A percentile compares a stretch with the other conserved stretches of the same genome.
Conservation (phyloP, 2,113 vertebrate genomes). For the Gulo gulo region DNA sequence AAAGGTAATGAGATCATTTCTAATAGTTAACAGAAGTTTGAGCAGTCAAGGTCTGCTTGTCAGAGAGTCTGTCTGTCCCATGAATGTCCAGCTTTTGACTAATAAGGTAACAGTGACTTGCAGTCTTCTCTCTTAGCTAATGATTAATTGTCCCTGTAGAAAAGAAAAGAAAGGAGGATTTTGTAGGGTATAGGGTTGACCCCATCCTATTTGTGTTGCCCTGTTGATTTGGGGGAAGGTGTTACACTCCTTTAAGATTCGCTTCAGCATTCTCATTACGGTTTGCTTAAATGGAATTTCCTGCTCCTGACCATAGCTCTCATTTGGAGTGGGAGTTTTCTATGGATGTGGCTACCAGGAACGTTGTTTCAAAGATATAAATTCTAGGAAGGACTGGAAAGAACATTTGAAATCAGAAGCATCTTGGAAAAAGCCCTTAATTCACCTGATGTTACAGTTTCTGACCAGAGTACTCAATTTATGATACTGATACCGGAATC, state of each 20-base stretch:
- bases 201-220: neutral
- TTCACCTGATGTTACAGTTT: neutral
- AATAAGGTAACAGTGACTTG: neutral
- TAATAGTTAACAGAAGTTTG: neutral
- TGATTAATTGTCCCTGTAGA: neutral
- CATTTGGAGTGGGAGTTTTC: neutral
- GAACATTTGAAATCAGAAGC: neutral
- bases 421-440: neutral
- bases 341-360: neutral
- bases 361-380: neutral
- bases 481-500: neutral
- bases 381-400: neutral
- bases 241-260: neutral
- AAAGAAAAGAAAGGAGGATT: neutral
- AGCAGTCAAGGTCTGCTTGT: neutral
- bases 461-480: neutral
- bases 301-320: neutral
- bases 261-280: neutral
- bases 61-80: neutral
- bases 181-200: neutral
- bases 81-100: neutral
- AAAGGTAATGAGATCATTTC: constrained; percentile 28
- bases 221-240: neutral
- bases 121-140: neutral
- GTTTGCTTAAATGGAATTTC: neutral